Percentiles rank a stretch among this genome's conserved stretches.
These are phyloP conservation scores for Parnassius mnemosyne DNA, from an alignment of 2,888 invertebrate species.

Conservation along the genomic window DNA sequence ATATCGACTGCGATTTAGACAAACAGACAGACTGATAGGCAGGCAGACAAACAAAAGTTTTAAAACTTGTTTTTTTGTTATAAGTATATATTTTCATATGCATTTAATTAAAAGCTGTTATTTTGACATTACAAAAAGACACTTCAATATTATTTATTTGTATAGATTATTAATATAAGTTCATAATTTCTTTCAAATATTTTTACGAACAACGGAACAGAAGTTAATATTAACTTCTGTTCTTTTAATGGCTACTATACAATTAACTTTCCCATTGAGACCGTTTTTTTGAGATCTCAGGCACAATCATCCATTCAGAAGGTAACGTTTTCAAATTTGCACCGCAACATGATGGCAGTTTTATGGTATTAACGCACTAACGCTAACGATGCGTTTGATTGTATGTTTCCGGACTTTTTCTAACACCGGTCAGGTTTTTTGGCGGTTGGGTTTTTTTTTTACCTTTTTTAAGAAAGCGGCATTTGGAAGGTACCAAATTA, in stretches of 20 bases:
- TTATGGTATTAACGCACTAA: constrained; percentile 62
- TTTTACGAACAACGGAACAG: constrained; percentile 7
- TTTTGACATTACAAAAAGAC: too few species aligned
- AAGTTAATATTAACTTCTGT: constrained; percentile 1
- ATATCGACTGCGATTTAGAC: too few species aligned
- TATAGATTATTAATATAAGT: too few species aligned
- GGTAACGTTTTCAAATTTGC: constrained; percentile 59
- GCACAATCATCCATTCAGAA: constrained; percentile 35
- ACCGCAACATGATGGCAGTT: constrained; percentile 58
- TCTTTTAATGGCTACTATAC: constrained; percentile 57
- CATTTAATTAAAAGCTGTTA: too few species aligned
- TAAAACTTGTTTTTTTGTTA: too few species aligned
- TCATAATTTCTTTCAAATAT: background rate
- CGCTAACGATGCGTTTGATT: constrained; percentile 64
- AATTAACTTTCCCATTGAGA: constrained; percentile 56
- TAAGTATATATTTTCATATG: too few species aligned
- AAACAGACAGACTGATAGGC: too few species aligned
- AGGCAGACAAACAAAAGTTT: too few species aligned
- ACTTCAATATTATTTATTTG: too few species aligned
- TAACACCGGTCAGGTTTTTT: constrained; percentile 26
- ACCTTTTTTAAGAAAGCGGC: background rate
- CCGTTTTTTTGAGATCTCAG: constrained; percentile 40
- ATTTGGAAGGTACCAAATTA: constrained; percentile 28
- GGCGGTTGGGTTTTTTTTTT: background rate
- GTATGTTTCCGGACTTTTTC: constrained; percentile 55